Evolutionary conservation across 2,888 invertebrate species (phyloP), one percentile per base, ranked within the genome.

Genomic region (Augochlorella aurata): DNA sequence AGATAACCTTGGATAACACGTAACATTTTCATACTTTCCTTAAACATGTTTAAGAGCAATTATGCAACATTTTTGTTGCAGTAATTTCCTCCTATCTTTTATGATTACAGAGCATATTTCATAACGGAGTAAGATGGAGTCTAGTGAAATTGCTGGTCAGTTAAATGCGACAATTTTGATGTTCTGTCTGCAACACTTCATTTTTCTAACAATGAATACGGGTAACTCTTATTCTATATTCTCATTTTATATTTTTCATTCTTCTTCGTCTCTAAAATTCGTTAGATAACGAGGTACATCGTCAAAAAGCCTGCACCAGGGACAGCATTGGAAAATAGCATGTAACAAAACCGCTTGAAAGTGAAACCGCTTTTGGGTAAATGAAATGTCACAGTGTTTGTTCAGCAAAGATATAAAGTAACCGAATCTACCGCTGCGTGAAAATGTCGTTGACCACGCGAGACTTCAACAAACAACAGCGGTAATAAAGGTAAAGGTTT

Each of bases 391-490:
- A 1, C 4, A 14, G 50, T 16, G 18, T 65, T 65, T 65, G 38
- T 44, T 18, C 29, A 18, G 38, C 44, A 12, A 0, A n/a, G n/a
- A n/a, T 65, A 44, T 18, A 65, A 38, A 44, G 63, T 18, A 65
- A 44, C 18, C 63, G 38, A 21, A 68, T 68, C 16, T 77, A 69
- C 29, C 78, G 84, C 81, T 79, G 78, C 78, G 82, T 74, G 78
- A 83, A 81, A 78, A 79, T 85, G 86, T 79, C 80, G 71, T 72
- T 65, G 47, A 82, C 49, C 81, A 77, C 74, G 65, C 58, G 77
- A 78, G 77, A 86, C 74, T 72, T 73, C 50, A 21, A 16, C 16
- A 24, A 24, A 61, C 49, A 49, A 50, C 49, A 50, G n/a, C 50
- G n/a, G 61, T 65, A 76, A 70, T 61, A 74, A 71, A 45, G 50